Conservation (phyloP, 1,140 invertebrate genomes). For the Monomorium pharaonis region DNA sequence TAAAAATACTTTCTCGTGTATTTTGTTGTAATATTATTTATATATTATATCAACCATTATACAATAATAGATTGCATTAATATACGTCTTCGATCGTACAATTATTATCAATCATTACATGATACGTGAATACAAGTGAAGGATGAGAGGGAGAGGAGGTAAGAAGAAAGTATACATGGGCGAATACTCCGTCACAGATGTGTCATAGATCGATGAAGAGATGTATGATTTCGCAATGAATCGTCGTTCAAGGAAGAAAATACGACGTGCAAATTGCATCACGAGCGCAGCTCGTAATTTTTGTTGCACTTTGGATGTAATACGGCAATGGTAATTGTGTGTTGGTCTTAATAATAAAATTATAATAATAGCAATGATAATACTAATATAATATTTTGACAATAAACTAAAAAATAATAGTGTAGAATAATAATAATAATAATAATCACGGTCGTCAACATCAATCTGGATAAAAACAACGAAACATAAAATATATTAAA, state of each 20-base stretch:
- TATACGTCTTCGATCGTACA: slow-evolving; percentile 72
- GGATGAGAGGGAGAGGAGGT: background rate
- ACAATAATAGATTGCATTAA: slow-evolving; percentile 72
- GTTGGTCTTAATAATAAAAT: slow-evolving; percentile 58
- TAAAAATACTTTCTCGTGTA: slow-evolving; percentile 66
- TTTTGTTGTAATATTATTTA: slow-evolving; percentile 67
- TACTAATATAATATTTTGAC: slow-evolving; percentile 62
- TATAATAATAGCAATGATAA: slow-evolving; percentile 60
- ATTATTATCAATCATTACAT: slow-evolving; percentile 70
- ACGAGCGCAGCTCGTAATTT: slow-evolving; percentile 28
- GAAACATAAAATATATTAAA: slow-evolving; percentile 64
- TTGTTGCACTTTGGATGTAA: slow-evolving; percentile 25
- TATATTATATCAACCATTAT: slow-evolving; percentile 63
- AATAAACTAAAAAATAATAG: slow-evolving; percentile 56
- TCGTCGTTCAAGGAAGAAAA: slow-evolving; percentile 38
- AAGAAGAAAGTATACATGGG: slow-evolving; percentile 26
- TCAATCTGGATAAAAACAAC: slow-evolving; percentile 67
- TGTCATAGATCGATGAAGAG: slow-evolving; percentile 14
- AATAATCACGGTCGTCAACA: slow-evolving; percentile 51
- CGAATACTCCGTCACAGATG: background rate
- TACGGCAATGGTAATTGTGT: slow-evolving; percentile 47
- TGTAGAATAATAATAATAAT: slow-evolving; percentile 9
- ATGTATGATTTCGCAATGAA: background rate
- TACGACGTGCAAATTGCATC: background rate
- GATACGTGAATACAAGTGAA: slow-evolving; percentile 31